Percentiles rank a stretch among this genome's conserved stretches.
Evolutionary conservation across 2,113 vertebrate species (phyloP).

Genomic region (Fukomys damarensis): DNA sequence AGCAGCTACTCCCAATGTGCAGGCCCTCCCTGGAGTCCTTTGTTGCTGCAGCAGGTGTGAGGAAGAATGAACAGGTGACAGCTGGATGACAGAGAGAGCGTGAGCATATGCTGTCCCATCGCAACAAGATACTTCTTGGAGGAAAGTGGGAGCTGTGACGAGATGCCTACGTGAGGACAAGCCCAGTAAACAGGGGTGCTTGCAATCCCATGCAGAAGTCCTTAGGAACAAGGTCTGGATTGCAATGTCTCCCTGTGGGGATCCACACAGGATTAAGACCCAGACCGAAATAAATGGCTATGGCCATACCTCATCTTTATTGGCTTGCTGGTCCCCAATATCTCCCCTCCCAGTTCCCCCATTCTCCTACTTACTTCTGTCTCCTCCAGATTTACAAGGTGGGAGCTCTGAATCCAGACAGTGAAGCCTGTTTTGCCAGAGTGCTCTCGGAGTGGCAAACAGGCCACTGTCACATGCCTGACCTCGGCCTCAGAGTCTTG

Average conservation of each 20-base stretch:
- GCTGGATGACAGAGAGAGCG: not conserved
- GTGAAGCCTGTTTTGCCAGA: not conserved
- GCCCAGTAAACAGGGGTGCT: not conserved
- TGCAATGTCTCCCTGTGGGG: not conserved
- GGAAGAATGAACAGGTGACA: not conserved
- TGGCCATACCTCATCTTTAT: not conserved
- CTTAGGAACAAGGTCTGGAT: not conserved
- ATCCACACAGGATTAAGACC: not conserved
- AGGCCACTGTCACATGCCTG: not conserved
- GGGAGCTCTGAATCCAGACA: not conserved
- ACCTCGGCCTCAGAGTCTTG: not conserved
- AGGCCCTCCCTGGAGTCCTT: not conserved
- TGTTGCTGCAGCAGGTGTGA: not conserved
- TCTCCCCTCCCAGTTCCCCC: not conserved
- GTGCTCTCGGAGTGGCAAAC: fast-evolving
- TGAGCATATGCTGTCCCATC: not conserved
- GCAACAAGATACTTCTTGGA: not conserved
- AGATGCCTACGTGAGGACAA: not conserved
- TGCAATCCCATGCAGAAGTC: not conserved
- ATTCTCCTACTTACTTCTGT: not conserved
- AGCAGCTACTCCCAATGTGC: not conserved
- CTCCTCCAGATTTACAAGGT: not conserved
- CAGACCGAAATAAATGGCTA: not conserved
- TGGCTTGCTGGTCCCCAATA: too few species aligned
- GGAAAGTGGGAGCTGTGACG: not conserved